These are phyloP conservation scores for Meganola albula DNA, from an alignment of 2,888 invertebrate species.

Conservation along the genomic window DNA sequence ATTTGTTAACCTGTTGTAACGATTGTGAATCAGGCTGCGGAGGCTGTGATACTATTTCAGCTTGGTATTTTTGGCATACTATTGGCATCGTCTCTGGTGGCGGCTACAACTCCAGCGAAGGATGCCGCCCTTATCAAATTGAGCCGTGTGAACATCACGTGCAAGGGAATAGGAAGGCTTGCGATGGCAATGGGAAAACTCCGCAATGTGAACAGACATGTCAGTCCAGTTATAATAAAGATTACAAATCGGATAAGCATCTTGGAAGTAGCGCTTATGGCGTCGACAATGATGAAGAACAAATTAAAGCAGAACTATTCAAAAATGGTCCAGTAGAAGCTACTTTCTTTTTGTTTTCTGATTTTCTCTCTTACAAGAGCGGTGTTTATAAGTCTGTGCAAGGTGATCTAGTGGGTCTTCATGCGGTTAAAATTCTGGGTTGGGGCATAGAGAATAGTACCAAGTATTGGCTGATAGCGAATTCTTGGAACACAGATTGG, in stretches of 20 bases:
- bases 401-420: constrained; percentile 87
- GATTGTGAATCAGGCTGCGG: constrained; percentile 89
- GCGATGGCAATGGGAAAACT: constrained; percentile 82
- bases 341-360: constrained; percentile 91
- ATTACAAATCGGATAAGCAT: constrained; percentile 86
- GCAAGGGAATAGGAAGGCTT: constrained; percentile 85
- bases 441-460: constrained; percentile 89
- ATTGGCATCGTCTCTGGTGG: constrained; percentile 94
- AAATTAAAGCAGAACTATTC: constrained; percentile 89
- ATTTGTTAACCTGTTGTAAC: constrained; percentile 88
- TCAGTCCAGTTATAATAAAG: constrained; percentile 80
- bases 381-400: constrained; percentile 83
- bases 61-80: constrained; percentile 92
- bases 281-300: constrained; percentile 76
- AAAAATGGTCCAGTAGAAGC: constrained; percentile 93
- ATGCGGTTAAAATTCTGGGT: constrained; percentile 92
- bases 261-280: constrained; percentile 83
- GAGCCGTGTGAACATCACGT: constrained; percentile 94
- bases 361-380: constrained; percentile 89
- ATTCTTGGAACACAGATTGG: constrained; percentile 97
- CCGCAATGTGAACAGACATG: constrained; percentile 87
- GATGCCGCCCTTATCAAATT: constrained; percentile 92
- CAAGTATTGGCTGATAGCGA: constrained; percentile 94
- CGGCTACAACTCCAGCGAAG: constrained; percentile 84
- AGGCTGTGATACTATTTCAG: constrained; percentile 87